Conservation (phyloP, 2,113 vertebrate species). For the Passer montanus region DNA sequence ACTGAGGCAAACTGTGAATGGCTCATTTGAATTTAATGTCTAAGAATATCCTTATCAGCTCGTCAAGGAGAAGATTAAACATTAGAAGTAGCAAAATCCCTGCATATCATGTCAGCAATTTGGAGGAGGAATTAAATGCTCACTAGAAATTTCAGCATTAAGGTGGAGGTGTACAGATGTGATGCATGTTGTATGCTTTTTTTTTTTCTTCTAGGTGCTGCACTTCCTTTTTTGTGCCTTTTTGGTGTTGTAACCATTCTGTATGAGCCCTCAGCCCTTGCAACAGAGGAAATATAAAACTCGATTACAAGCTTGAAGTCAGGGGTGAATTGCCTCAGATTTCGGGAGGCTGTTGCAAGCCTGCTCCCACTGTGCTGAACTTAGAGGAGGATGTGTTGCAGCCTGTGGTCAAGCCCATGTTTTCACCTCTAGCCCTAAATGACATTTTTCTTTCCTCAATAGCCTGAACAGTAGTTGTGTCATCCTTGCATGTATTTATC, state of each 20-base stretch:
- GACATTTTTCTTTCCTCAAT: neutral
- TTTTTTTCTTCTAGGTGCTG: neutral
- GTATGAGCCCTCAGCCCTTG: neutral
- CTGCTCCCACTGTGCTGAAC: neutral
- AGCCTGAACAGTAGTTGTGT: constrained; percentile 33
- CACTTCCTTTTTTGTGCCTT: neutral
- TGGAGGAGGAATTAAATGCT: neutral
- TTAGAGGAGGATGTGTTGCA: neutral
- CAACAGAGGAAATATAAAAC: neutral
- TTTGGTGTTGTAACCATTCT: neutral
- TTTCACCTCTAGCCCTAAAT: constrained; percentile 10
- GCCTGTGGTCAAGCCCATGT: neutral
- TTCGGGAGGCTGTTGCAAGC: neutral
- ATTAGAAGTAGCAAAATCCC: neutral
- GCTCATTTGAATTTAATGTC: neutral
- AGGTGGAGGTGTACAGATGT: neutral
- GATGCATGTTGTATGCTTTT: accelerated
- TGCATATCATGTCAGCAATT: neutral
- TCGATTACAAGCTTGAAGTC: neutral
- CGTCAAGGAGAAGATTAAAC: neutral
- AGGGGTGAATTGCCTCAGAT: neutral
- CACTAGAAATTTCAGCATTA: neutral
- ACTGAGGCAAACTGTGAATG: neutral
- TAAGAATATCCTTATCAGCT: neutral
- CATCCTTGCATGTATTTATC: neutral